A percentile compares a stretch with the other conserved stretches of the same genome.
These are phyloP conservation scores for Siderastrea radians DNA, from an alignment of 92 coral and sea anemone genomes.

Conservation along the genomic window DNA sequence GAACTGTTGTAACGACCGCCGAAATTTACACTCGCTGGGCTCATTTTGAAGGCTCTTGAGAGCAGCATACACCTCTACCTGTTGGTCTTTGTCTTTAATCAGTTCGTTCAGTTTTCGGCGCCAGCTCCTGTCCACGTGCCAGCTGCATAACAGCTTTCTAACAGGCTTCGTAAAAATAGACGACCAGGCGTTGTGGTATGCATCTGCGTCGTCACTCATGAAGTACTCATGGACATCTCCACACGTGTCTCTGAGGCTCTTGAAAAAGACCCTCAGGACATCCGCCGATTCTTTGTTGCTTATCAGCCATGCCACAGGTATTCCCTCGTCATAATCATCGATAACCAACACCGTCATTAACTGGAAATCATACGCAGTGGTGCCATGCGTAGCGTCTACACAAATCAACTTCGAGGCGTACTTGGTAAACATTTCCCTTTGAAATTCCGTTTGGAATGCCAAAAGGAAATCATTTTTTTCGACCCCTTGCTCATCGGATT, in stretches of 20 bases:
- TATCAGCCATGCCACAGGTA: slow-evolving; percentile 29
- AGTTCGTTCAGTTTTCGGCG: slow-evolving; percentile 27
- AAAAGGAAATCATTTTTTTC: slow-evolving; percentile 35
- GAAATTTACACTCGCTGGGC: neutral
- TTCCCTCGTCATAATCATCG: slow-evolving; percentile 13
- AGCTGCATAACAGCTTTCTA: slow-evolving; percentile 46
- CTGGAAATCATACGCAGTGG: neutral
- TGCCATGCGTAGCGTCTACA: slow-evolving; percentile 6
- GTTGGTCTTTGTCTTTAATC: slow-evolving; percentile 31
- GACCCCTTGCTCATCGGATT: neutral
- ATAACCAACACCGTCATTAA: slow-evolving; percentile 19
- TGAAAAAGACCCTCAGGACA: slow-evolving; percentile 30
- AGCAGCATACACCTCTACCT: slow-evolving; percentile 26
- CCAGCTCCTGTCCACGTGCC: slow-evolving; percentile 48
- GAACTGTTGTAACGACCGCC: slow-evolving; percentile 37
- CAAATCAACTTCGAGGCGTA: slow-evolving; percentile 12
- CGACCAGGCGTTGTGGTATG: slow-evolving; percentile 50
- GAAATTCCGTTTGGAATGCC: slow-evolving; percentile 27
- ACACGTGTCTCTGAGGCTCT: slow-evolving; percentile 16
- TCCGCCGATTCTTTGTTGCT: slow-evolving; percentile 20
- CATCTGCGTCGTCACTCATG: slow-evolving; percentile 47
- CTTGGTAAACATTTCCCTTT: slow-evolving; percentile 22
- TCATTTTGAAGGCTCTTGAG: slow-evolving; percentile 34
- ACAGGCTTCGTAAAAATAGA: slow-evolving; percentile 22
- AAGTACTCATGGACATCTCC: slow-evolving; percentile 14